phyloP scores from a whole-genome alignment of 2,888 invertebrate species.

The Epiblema foenella region DNA sequence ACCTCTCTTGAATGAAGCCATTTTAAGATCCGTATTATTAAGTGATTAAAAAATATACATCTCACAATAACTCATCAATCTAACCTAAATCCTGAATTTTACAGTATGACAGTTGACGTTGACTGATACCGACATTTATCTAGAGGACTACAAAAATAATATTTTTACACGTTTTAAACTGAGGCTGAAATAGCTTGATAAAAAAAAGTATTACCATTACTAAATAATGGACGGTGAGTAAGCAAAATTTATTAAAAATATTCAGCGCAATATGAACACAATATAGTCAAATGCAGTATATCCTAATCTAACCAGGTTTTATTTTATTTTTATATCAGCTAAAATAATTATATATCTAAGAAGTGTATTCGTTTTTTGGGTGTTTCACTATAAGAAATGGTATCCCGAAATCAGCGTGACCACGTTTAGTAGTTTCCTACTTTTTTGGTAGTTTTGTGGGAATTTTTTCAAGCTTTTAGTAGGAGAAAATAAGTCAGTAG shows the following conservation, averaged over 20 bases:
- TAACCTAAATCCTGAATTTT: not conserved
- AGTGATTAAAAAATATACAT: conserved; percentile 16
- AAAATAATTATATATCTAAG: too few species aligned
- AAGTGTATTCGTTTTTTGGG: not conserved
- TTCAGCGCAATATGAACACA: not conserved
- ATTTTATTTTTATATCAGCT: too few species aligned
- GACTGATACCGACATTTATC: not conserved
- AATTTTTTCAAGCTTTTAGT: too few species aligned
- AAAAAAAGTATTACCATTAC: conserved; percentile 5
- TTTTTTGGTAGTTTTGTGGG: too few species aligned
- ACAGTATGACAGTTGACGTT: too few species aligned
- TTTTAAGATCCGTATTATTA: conserved; percentile 41
- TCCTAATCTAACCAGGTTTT: too few species aligned
- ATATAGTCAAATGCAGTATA: not conserved
- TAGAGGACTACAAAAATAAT: not conserved
- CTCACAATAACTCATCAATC: conserved; percentile 5
- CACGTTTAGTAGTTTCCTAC: too few species aligned
- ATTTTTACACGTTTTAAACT: not conserved
- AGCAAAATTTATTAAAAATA: not conserved
- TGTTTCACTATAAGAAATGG: not conserved
- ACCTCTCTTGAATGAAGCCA: conserved; percentile 63
- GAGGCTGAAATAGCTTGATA: not conserved
- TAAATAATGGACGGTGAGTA: not conserved
- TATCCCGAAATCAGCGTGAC: too few species aligned
- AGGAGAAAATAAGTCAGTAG: too few species aligned